Evolutionary conservation across 2,888 invertebrate species (phyloP).

Genomic region (Fragum fragum): DNA sequence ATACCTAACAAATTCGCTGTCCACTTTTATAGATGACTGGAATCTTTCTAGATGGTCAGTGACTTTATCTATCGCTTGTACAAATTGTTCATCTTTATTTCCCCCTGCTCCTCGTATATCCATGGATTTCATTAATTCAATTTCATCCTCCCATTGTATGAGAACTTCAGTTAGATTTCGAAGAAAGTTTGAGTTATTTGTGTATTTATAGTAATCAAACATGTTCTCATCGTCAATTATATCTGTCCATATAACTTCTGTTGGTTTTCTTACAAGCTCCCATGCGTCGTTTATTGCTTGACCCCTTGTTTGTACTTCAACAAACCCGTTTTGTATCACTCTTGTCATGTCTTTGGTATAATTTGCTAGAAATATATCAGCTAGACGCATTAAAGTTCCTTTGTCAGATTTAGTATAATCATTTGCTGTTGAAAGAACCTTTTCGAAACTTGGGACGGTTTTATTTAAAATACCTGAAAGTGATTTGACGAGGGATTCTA

Average conservation of each 20-base stretch:
- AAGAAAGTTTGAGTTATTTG: conserved; percentile 65
- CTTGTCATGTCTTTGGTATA: conserved; percentile 62
- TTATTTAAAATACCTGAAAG: conserved; percentile 51
- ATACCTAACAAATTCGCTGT: conserved; percentile 66
- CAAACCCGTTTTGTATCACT: conserved; percentile 70
- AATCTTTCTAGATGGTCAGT: conserved; percentile 63
- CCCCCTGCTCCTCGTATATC: conserved; percentile 70
- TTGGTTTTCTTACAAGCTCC: conserved; percentile 59
- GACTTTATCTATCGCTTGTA: conserved; percentile 63
- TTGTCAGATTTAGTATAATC: conserved; percentile 60
- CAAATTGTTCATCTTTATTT: conserved; percentile 70
- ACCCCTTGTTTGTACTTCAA: conserved; percentile 75
- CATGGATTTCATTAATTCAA: conserved; percentile 44
- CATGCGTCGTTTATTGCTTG: conserved; percentile 73
- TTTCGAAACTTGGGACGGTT: conserved; percentile 52
- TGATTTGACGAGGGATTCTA: conserved; percentile 42
- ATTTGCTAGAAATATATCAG: conserved; percentile 64
- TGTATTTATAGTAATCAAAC: conserved; percentile 71
- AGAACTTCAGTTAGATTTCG: conserved; percentile 59
- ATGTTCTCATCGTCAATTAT: conserved; percentile 74
- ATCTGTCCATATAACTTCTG: conserved; percentile 69
- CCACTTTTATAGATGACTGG: conserved; percentile 66
- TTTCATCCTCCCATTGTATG: conserved; percentile 38
- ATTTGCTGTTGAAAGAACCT: conserved; percentile 42
- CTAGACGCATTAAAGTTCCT: conserved; percentile 63